Evolutionary conservation across 2,888 invertebrate species (phyloP).

Genomic region (Drosophila pseudotakahashii): DNA sequence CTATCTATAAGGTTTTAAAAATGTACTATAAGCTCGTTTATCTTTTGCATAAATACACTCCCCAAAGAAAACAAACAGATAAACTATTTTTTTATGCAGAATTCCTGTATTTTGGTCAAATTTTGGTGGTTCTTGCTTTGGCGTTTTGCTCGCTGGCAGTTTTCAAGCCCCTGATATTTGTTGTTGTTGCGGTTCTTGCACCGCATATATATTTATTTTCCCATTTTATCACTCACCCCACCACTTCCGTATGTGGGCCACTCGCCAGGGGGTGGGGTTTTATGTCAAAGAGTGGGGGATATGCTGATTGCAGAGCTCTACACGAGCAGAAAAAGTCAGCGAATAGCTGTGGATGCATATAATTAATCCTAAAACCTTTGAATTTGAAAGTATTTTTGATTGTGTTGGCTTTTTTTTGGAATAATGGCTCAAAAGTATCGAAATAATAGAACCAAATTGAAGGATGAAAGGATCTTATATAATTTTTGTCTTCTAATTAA

Average conservation of each 20-base stretch:
- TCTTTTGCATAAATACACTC: too few species aligned
- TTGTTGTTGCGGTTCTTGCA: slow-evolving; percentile 24
- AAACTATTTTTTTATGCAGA: neutral
- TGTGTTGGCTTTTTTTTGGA: too few species aligned
- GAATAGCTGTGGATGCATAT: too few species aligned
- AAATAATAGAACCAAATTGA: too few species aligned
- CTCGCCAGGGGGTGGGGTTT: slow-evolving; percentile 20
- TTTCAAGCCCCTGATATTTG: slow-evolving; percentile 9
- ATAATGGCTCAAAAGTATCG: too few species aligned
- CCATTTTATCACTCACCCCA: slow-evolving; percentile 25
- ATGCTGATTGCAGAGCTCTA: slow-evolving; percentile 18
- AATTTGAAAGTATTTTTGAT: too few species aligned
- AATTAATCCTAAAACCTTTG: too few species aligned
- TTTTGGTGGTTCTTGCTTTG: neutral
- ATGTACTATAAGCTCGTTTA: too few species aligned
- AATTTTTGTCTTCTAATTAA: too few species aligned
- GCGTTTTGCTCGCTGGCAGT: neutral
- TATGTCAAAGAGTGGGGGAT: neutral
- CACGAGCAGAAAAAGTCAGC: neutral
- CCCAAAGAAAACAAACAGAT: too few species aligned
- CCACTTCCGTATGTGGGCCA: slow-evolving; percentile 35
- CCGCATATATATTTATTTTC: slow-evolving; percentile 12
- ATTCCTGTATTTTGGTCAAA: neutral
- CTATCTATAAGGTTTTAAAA: too few species aligned
- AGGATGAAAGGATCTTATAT: too few species aligned